Base-by-base conservation (phyloP, 2,888 invertebrate genomes). In the Ectemnius cavifrons region DNA sequence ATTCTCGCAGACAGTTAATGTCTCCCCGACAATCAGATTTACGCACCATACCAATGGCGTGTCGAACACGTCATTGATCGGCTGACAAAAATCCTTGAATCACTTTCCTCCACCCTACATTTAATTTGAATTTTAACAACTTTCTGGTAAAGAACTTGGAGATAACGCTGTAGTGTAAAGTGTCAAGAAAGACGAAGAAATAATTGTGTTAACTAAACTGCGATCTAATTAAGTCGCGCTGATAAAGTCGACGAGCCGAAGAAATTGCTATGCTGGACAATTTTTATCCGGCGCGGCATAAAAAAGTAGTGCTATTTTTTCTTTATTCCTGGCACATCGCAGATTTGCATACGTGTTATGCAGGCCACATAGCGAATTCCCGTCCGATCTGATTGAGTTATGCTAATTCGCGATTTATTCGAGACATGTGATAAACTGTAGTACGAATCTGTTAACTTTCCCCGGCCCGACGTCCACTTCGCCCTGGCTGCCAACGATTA, bases 21-120 rank as follows among this genome's bases (percentile, higher is more conserved):
- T 14, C 52, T 67, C 78, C 20, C 57, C 14, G 61, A 59, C 58
- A 65, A 74, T 67, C 28, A 57, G 67, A 77, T 74, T 80, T 72
- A 66, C 20, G 58, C 20, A 52, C 52, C 52, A 14, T 52, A 14
- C 52, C n/a, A 14, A 52, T 52, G 16, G 2, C 52, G 4, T 14
- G 13, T 52, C 52, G 52, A 11, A 52, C 37, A 11, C 52, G 52
- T 52, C 52, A 52, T 52, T 16, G 52, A 67, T 67, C 28, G 61
- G 14, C 18, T 16, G 27, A 61, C 45, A 16, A 67, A 71, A 67
- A 61, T 16, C 47, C 59, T 59, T 20, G 52, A 52, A 52, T 52
- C 52, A 52, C 52, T 52, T 16, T 52, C 52, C 1, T 11, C 14
- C 52, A 13, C 5, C 16, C 52, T 5, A 13, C 16, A 52, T 2